phyloP scores from a whole-genome alignment of 2,888 invertebrate species.

The Microchrysa polita region DNA sequence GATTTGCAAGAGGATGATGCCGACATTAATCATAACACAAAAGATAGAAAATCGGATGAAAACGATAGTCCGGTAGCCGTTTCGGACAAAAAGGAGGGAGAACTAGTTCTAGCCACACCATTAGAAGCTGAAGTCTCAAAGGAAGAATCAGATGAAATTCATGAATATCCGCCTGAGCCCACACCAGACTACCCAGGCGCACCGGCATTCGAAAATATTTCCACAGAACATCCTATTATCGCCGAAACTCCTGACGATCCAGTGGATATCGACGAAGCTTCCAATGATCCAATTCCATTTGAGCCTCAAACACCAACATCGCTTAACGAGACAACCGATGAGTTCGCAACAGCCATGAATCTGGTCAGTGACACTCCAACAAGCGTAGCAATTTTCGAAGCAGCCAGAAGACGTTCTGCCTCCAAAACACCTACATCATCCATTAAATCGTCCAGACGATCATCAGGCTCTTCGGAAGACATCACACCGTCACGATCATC shows the following conservation, averaged over 20 bases:
- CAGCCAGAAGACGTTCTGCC: background rate
- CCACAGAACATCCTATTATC: background rate
- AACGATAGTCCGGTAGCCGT: background rate
- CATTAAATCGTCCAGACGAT: conserved; percentile 17
- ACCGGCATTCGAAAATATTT: background rate
- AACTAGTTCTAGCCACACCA: background rate
- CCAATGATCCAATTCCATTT: background rate
- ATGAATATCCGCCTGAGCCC: conserved; percentile 4
- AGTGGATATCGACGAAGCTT: background rate
- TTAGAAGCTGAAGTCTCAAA: background rate
- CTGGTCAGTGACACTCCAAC: conserved; percentile 23
- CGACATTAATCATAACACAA: conserved; percentile 38
- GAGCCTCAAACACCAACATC: background rate
- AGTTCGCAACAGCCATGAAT: background rate
- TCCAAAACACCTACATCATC: conserved; percentile 20
- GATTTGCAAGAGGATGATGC: conserved; percentile 51
- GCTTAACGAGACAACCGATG: background rate
- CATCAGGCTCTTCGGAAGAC: conserved; percentile 25
- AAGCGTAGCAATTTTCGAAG: conserved; percentile 10
- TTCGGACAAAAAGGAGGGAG: background rate
- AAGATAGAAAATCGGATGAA: background rate
- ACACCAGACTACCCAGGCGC: conserved; percentile 33
- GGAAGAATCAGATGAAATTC: background rate
- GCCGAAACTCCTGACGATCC: background rate
- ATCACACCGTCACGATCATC: conserved; percentile 32